Evolutionary conservation across 2,888 invertebrate species (phyloP).

Genomic region (Drosophila monieri): DNA sequence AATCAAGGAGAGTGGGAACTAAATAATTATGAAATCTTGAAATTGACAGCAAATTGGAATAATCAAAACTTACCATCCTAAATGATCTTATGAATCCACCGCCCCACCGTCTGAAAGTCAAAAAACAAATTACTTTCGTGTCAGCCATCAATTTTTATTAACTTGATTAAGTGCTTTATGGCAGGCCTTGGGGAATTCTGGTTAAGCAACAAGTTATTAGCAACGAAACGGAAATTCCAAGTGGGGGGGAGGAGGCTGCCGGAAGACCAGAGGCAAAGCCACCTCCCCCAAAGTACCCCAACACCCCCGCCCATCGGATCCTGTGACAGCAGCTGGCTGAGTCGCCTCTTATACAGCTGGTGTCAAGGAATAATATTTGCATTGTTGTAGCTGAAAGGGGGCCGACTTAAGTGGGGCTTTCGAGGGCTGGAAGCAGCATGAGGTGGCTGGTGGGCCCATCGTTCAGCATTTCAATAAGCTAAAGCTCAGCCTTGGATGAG

Average conservation of each 20-base stretch:
- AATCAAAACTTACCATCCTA: neutral
- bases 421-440: neutral
- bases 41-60: slow-evolving; percentile 12
- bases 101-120: slow-evolving; percentile 4
- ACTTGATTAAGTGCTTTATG: slow-evolving; percentile 59
- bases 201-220: slow-evolving; percentile 54
- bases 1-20: too few relatives aligned
- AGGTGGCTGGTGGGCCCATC: slow-evolving; percentile 12
- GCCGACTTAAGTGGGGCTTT: slow-evolving; percentile 23
- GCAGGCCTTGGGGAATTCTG: slow-evolving; percentile 39
- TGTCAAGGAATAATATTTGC: slow-evolving; percentile 50
- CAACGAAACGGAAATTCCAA: slow-evolving; percentile 43
- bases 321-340: slow-evolving; percentile 44
- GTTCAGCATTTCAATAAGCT: slow-evolving; percentile 41
- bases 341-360: slow-evolving; percentile 32
- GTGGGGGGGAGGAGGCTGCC: neutral
- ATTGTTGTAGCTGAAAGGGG: slow-evolving; percentile 36
- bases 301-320: slow-evolving; percentile 9
- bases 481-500: slow-evolving; percentile 13
- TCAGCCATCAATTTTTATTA: slow-evolving; percentile 55
- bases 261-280: neutral
- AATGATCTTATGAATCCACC: neutral
- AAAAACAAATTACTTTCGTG: slow-evolving; percentile 46
- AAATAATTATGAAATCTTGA: neutral
- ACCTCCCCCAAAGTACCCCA: neutral